Conservation (phyloP, 2,113 vertebrate genomes). For the Dipodomys stephensi region DNA sequence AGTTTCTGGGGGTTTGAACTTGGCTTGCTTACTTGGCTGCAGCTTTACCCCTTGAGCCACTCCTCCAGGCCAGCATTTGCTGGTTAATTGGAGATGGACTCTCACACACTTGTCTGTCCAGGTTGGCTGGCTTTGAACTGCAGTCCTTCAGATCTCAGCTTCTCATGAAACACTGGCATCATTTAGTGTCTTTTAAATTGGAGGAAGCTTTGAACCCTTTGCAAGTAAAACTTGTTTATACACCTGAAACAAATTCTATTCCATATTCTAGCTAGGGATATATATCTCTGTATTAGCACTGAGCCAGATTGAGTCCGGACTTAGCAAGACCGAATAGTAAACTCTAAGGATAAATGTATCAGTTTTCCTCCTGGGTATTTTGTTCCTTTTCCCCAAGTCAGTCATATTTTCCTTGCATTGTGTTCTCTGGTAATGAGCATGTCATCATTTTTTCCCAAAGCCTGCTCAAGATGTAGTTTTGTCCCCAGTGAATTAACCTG, state of each 20-base stretch:
- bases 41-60: too few species aligned
- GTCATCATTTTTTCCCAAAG: not conserved
- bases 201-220: not conserved
- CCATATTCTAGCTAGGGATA: not conserved
- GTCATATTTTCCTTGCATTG: not conserved
- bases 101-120: too few species aligned
- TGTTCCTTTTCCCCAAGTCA: not conserved
- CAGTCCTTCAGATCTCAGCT: too few species aligned
- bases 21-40: too few species aligned
- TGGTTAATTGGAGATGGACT: too few species aligned
- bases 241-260: not conserved
- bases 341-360: not conserved
- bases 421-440: not conserved
- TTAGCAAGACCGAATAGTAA: conserved; percentile 3
- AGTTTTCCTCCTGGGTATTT: not conserved
- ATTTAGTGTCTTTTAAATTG: not conserved
- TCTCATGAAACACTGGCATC: too few species aligned
- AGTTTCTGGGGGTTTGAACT: too few species aligned
- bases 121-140: too few species aligned
- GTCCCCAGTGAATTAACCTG: conserved; percentile 10
- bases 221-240: not conserved
- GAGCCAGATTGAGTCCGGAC: conserved; percentile 4
- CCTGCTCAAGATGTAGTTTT: not conserved
- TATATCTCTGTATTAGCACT: not conserved
- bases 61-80: too few species aligned